phyloP scores from a whole-genome alignment of 37 sponge, comb jelly and placozoan species.

The Axinella damicornis region DNA sequence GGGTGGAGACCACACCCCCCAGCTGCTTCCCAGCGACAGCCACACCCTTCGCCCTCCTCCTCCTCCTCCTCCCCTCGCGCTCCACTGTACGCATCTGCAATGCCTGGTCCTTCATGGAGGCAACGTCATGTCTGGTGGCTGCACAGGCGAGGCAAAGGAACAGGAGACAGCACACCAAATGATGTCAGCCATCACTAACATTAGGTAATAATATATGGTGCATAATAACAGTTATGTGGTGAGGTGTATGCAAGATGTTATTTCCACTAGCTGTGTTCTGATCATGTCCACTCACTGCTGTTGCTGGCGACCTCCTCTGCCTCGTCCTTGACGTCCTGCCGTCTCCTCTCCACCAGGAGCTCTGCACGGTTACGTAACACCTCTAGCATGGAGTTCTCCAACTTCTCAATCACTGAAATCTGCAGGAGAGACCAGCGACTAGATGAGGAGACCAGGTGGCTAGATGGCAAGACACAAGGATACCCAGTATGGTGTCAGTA shows the following conservation, averaged over 20 bases:
- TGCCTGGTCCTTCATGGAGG: background rate
- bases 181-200: too few species aligned
- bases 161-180: too few species aligned
- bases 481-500: too few species aligned
- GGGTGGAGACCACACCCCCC: background rate
- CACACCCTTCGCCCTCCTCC: constrained; percentile 58
- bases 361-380: constrained; percentile 34
- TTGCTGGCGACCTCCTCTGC: constrained; percentile 50
- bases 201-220: background rate
- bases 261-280: background rate
- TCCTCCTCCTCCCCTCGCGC: constrained; percentile 71
- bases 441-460: too few species aligned
- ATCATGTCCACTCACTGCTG: background rate
- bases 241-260: background rate
- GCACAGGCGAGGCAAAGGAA: too few species aligned
- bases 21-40: background rate
- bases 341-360: constrained; percentile 58
- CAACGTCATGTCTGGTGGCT: too few species aligned
- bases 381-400: constrained; percentile 42
- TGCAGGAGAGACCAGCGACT: background rate
- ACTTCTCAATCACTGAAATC: constrained; percentile 16
- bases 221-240: too few species aligned
- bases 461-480: too few species aligned
- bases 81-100: constrained; percentile 63
- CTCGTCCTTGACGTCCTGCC: constrained; percentile 76